Conservation (phyloP, 2,113 vertebrate species). For the Bos taurus region DNA sequence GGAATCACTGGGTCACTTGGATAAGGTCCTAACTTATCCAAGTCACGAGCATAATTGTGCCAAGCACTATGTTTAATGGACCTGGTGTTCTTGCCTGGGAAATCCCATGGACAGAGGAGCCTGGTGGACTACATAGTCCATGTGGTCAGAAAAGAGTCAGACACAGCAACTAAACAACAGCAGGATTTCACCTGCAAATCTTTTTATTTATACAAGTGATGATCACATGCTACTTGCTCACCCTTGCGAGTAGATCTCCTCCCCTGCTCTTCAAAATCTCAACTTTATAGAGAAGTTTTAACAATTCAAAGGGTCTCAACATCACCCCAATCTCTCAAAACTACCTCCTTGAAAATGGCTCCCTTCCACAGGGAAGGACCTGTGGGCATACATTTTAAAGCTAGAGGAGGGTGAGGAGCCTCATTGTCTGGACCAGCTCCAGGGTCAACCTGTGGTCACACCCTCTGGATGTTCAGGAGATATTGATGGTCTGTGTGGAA, state of each 20-base stretch:
- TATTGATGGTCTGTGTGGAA: constrained; percentile 71
- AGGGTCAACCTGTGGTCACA: accelerated
- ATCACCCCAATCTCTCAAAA: no score
- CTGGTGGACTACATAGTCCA: not conserved
- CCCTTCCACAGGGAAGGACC: not conserved
- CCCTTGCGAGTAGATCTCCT: no score
- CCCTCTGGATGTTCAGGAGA: constrained; percentile 70
- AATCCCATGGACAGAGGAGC: not conserved
- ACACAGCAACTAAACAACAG: not conserved
- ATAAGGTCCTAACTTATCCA: not conserved
- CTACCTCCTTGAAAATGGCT: not conserved
- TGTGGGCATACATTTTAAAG: accelerated
- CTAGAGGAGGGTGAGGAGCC: not conserved
- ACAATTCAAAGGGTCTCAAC: accelerated
- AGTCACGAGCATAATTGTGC: not conserved
- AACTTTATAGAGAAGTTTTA: not conserved
- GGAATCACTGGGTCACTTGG: not conserved
- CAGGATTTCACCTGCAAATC: not conserved
- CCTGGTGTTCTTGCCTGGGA: not conserved
- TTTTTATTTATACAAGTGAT: not conserved
- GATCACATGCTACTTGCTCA: not conserved
- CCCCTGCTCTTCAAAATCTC: not conserved
- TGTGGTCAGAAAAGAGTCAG: not conserved
- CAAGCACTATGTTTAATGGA: not conserved
- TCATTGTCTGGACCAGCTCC: no score